Evolutionary conservation across 2,888 invertebrate genomes (phyloP).

Genomic region (Epinotia demarniana): DNA sequence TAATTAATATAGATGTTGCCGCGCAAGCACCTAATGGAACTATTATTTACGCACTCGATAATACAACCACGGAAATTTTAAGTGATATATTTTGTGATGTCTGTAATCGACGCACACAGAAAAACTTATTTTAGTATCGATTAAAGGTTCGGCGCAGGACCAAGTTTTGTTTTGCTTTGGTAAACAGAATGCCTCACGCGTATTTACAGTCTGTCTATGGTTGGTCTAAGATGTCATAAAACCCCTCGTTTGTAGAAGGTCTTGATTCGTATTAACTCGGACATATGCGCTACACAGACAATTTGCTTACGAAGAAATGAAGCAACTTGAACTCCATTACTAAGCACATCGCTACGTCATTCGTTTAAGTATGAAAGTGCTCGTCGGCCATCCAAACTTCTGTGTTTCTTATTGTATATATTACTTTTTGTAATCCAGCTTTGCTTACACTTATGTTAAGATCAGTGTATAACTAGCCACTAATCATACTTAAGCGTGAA

Average conservation of each 20-base stretch:
- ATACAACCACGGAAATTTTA: slow-evolving; percentile 7
- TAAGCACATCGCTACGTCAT: not conserved
- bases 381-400: not conserved
- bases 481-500: slow-evolving; percentile 50
- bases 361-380: not conserved
- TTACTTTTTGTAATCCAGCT: not conserved
- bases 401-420: not conserved
- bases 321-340: not conserved
- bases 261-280: not conserved
- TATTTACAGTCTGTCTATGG: not conserved
- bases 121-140: not conserved
- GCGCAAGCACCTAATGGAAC: slow-evolving; percentile 37
- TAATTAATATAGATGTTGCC: slow-evolving; percentile 58
- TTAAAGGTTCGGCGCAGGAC: not conserved
- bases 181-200: not conserved
- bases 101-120: not conserved
- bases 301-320: not conserved
- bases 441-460: slow-evolving; percentile 23
- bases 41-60: slow-evolving; percentile 43
- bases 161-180: not conserved
- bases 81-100: not conserved
- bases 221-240: not conserved
- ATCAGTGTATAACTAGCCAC: slow-evolving; percentile 38
- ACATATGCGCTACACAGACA: too few relatives aligned
- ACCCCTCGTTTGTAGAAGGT: not conserved